These are phyloP conservation scores for Actinemys pallida DNA, from an alignment of 2,113 vertebrate species.

Conservation along the genomic window DNA sequence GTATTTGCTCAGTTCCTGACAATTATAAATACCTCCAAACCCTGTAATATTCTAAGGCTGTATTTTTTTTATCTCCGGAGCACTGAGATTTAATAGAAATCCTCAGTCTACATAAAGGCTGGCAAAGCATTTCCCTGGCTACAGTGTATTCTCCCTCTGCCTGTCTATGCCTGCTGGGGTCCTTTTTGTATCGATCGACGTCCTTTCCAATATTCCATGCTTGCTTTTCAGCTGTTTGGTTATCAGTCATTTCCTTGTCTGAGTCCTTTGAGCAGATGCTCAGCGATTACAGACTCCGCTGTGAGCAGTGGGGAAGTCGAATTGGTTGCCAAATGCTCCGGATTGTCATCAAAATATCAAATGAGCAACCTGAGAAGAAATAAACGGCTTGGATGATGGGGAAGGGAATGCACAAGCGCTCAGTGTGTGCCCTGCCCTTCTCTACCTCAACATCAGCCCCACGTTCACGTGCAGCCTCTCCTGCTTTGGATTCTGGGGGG, in stretches of 20 bases:
- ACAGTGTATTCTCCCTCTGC: not conserved
- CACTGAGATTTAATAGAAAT: no score
- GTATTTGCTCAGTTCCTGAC: not conserved
- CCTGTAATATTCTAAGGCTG: not conserved
- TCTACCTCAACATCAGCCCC: not conserved
- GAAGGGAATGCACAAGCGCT: not conserved
- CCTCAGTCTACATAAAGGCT: not conserved
- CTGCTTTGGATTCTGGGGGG: not conserved
- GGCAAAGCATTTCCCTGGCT: not conserved
- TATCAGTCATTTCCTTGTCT: not conserved
- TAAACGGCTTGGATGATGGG: not conserved
- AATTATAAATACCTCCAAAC: not conserved
- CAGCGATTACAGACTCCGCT: not conserved
- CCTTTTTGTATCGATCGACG: not conserved
- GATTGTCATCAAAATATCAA: not conserved
- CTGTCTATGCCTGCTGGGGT: not conserved
- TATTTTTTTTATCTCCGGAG: not conserved
- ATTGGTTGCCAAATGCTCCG: not conserved
- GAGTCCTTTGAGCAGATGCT: not conserved
- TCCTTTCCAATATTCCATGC: not conserved
- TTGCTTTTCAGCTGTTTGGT: not conserved
- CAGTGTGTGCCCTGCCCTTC: no score
- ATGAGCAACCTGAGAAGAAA: not conserved
- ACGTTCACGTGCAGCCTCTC: not conserved
- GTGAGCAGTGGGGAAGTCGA: not conserved